Evolutionary conservation across 2,888 invertebrate genomes (phyloP).

Genomic region (Leptinotarsa haldemani): DNA sequence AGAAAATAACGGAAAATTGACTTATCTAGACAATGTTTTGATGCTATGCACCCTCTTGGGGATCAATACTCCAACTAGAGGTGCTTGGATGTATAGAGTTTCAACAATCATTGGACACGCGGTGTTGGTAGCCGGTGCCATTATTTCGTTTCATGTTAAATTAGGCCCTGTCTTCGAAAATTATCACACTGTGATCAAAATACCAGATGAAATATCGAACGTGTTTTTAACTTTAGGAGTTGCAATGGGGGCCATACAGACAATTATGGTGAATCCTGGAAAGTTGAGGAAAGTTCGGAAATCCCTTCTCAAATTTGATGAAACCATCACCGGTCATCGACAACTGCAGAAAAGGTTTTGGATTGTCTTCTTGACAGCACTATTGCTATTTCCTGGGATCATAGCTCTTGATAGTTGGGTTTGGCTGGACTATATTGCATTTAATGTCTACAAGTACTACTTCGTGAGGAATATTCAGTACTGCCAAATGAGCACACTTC

Average conservation of each 20-base stretch:
- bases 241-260: background rate
- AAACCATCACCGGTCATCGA: background rate
- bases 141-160: conserved; percentile 21
- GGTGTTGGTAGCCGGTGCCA: background rate
- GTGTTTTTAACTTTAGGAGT: conserved; percentile 24
- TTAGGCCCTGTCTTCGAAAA: background rate
- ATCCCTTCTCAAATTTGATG: background rate
- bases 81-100: background rate
- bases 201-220: conserved; percentile 22
- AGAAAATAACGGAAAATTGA: background rate
- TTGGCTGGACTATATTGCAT: background rate
- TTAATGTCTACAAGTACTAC: background rate
- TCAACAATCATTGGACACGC: background rate
- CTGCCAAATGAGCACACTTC: background rate
- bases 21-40: background rate
- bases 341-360: background rate
- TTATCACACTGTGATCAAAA: background rate
- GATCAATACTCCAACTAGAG: background rate
- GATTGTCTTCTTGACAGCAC: background rate
- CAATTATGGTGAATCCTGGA: background rate
- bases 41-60: conserved; percentile 2
- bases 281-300: background rate
- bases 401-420: conserved; percentile 1
- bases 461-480: conserved; percentile 19
- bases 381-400: background rate